Conservation (phyloP, 2,113 vertebrate genomes). For the Pelecanus crispus region DNA sequence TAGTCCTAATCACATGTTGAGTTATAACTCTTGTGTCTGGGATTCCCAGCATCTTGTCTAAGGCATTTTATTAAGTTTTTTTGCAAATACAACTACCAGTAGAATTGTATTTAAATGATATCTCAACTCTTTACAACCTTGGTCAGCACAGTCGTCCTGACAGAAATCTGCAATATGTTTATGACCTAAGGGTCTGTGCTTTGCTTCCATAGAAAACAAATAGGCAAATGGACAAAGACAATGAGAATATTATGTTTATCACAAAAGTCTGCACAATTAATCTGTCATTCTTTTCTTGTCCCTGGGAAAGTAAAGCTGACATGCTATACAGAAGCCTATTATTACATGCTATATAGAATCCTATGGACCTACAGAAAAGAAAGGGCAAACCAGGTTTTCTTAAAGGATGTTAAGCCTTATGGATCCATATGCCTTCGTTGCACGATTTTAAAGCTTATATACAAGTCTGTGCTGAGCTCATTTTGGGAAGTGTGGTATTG, state of each 20-base stretch:
- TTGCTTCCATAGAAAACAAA: neutral
- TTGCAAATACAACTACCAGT: neutral
- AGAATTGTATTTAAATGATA: neutral
- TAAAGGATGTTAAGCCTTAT: neutral
- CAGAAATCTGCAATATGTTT: neutral
- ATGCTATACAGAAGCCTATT: too few species aligned
- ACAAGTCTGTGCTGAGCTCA: neutral
- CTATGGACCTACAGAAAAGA: neutral
- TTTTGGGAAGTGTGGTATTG: neutral
- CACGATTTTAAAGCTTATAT: neutral
- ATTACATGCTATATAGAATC: neutral
- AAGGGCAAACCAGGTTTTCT: neutral
- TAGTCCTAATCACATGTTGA: neutral
- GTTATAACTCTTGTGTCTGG: neutral
- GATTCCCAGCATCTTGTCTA: neutral
- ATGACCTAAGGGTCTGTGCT: neutral
- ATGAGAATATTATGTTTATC: neutral
- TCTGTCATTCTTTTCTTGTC: neutral
- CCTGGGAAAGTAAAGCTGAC: neutral
- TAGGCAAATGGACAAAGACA: neutral
- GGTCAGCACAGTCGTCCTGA: neutral
- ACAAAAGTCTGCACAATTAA: neutral
- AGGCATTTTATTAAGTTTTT: neutral
- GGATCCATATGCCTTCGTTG: neutral
- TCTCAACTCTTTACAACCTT: neutral